These are phyloP conservation scores for Smutsia temminckii DNA, from an alignment of 2,797 vertebrate genomes.

Conservation along the genomic window DNA sequence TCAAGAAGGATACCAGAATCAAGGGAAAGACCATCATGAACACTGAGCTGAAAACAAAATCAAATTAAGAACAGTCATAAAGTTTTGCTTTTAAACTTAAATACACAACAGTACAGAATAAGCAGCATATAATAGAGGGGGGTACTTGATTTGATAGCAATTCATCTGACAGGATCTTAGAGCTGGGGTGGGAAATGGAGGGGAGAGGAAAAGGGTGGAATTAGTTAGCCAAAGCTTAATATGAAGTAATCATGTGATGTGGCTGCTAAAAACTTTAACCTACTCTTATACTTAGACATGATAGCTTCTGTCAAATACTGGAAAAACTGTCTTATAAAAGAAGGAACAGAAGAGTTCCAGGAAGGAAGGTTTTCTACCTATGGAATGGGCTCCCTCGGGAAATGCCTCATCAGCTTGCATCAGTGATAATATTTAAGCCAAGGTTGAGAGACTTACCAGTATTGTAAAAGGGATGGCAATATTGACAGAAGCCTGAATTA, in stretches of 20 bases:
- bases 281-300: conserved; percentile 25
- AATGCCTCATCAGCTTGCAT: conserved; percentile 3
- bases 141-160: conserved; percentile 27
- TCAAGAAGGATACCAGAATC: conserved; percentile 24
- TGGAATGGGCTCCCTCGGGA: background rate
- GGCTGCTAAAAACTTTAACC: conserved; percentile 26
- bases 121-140: background rate
- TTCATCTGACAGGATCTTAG: conserved; percentile 5
- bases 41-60: conserved; percentile 46
- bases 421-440: background rate
- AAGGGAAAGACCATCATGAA: conserved; percentile 4
- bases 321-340: conserved; percentile 31
- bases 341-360: conserved; percentile 10
- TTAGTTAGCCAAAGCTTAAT: conserved; percentile 17
- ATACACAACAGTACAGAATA: background rate
- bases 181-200: background rate
- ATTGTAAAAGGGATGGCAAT: background rate
- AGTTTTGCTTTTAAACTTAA: conserved; percentile 44
- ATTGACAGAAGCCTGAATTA: conserved; percentile 30
- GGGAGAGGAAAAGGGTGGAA: background rate
- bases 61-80: background rate
- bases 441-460: background rate
- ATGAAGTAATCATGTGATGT: conserved; percentile 20
- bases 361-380: background rate
- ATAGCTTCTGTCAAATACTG: conserved; percentile 55